phyloP scores from a whole-genome alignment of 2,888 invertebrate genomes.

The Andrena trimmerana region DNA sequence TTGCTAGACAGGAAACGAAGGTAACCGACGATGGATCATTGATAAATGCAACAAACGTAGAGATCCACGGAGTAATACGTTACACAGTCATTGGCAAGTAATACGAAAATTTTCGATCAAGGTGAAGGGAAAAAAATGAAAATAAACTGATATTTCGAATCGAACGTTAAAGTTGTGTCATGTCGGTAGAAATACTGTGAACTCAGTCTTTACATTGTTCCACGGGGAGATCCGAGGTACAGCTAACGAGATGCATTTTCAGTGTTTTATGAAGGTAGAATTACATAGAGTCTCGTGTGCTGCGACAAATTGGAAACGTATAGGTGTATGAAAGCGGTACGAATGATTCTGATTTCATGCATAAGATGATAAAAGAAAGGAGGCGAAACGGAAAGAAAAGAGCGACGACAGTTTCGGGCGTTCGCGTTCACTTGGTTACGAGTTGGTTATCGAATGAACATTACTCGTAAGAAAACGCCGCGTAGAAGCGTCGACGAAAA shows the following conservation, averaged over 20 bases:
- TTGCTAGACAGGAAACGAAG: conserved; percentile 18
- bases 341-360: neutral
- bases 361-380: neutral
- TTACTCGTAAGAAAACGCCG: conserved; percentile 53
- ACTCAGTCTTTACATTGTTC: conserved; percentile 3
- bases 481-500: conserved; percentile 60
- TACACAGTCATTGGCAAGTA: conserved; percentile 14
- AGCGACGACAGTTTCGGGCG: conserved; percentile 7
- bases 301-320: conserved; percentile 25
- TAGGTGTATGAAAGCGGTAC: neutral
- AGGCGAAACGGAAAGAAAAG: neutral
- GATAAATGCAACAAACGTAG: neutral
- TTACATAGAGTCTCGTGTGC: conserved; percentile 10
- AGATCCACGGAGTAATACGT: neutral
- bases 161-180: conserved; percentile 2
- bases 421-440: conserved; percentile 29
- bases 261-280: conserved; percentile 17
- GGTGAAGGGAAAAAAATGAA: conserved; percentile 21
- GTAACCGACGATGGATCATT: neutral
- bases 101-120: conserved; percentile 22
- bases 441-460: conserved; percentile 38
- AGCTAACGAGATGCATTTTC: conserved; percentile 12
- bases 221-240: neutral
- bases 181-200: conserved; percentile 12
- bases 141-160: conserved; percentile 32